phyloP scores from a whole-genome alignment of 2,888 invertebrate genomes.

The Dasypogon diadema region DNA sequence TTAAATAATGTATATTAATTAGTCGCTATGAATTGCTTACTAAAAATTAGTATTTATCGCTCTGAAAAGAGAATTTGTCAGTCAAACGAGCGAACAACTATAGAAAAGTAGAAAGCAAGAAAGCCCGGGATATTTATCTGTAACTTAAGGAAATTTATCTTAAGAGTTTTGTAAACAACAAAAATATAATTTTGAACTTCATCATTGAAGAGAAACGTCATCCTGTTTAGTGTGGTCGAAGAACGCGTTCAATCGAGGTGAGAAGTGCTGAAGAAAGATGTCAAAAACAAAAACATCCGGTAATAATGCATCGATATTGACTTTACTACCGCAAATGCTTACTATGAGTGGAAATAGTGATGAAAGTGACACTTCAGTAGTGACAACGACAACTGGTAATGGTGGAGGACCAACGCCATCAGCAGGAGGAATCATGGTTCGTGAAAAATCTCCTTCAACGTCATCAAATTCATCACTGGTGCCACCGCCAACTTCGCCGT shows the following conservation, averaged over 20 bases:
- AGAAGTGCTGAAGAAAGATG: neutral
- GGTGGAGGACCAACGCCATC: neutral
- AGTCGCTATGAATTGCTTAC: too few relatives aligned
- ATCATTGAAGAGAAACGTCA: too few relatives aligned
- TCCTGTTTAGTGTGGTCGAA: too few relatives aligned
- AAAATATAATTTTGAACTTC: too few relatives aligned
- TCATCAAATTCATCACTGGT: too few relatives aligned
- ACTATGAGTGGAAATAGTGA: neutral
- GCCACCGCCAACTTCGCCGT: neutral
- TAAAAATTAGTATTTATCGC: too few relatives aligned
- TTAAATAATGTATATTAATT: neutral
- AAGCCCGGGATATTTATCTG: too few relatives aligned
- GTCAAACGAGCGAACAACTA: neutral
- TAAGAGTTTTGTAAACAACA: too few relatives aligned
- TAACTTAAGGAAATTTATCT: too few relatives aligned
- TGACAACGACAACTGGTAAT: too few relatives aligned
- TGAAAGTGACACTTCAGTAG: neutral
- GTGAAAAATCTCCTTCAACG: neutral
- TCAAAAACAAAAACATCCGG: neutral
- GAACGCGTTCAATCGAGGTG: too few relatives aligned
- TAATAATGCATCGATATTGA: slow-evolving; percentile 5
- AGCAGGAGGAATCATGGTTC: neutral
- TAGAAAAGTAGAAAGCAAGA: neutral
- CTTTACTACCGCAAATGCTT: neutral
- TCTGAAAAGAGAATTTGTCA: slow-evolving; percentile 20